Percentiles rank a stretch among this genome's conserved stretches.
Evolutionary conservation across 2,888 invertebrate genomes (phyloP).

Genomic region (Geophilus truncorum): DNA sequence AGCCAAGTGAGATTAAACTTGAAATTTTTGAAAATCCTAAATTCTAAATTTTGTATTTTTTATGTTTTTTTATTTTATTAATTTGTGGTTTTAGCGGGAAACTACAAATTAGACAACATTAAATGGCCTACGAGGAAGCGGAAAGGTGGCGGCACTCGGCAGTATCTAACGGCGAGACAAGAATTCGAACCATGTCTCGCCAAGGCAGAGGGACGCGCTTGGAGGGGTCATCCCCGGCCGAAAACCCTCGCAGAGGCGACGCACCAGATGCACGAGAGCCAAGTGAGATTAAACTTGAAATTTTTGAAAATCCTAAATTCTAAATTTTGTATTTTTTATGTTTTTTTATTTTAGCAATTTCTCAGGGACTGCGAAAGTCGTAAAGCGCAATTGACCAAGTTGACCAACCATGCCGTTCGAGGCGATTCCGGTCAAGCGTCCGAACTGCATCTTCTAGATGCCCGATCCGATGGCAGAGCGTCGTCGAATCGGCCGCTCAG

Average conservation of each 20-base stretch:
- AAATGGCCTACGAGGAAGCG: conserved; percentile 67
- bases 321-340: too few relatives aligned
- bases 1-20: too few relatives aligned
- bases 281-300: too few relatives aligned
- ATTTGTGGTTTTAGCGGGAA: too few relatives aligned
- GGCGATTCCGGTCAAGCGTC: conserved; percentile 49
- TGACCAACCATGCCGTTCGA: neutral
- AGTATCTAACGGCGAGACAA: conserved; percentile 68
- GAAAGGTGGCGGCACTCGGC: conserved; percentile 79
- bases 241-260: conserved; percentile 69
- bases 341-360: too few relatives aligned
- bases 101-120: too few relatives aligned
- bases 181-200: conserved; percentile 85
- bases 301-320: too few relatives aligned
- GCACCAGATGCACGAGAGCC: conserved; percentile 64
- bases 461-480: conserved; percentile 74
- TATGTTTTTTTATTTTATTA: too few relatives aligned
- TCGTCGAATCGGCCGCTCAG: conserved; percentile 63
- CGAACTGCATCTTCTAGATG: conserved; percentile 76
- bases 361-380: conserved; percentile 72
- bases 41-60: too few relatives aligned
- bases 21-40: too few relatives aligned
- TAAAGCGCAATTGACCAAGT: conserved; percentile 57
- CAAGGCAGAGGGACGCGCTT: conserved; percentile 74
- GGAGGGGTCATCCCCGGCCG: conserved; percentile 67